phyloP scores from a whole-genome alignment of 2,113 vertebrate genomes.

The Mobula birostris region DNA sequence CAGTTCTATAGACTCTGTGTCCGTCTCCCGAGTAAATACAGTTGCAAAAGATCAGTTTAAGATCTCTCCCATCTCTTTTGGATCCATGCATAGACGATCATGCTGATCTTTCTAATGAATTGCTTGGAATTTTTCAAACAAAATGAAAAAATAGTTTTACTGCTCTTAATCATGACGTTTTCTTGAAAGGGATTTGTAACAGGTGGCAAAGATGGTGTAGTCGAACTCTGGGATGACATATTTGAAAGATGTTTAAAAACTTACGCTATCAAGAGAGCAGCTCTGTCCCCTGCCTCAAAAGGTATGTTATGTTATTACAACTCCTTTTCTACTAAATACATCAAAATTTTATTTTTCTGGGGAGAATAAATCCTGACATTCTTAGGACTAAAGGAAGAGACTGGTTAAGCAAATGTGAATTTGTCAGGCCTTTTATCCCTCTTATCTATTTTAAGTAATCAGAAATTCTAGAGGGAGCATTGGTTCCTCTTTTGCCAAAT shows the following conservation, averaged over 20 bases:
- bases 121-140: not conserved
- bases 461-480: not conserved
- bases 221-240: conserved; percentile 97
- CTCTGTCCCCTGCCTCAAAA: conserved; percentile 85
- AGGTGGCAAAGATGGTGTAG: conserved; percentile 90
- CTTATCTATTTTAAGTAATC: not conserved
- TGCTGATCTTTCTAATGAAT: not conserved
- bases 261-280: conserved; percentile 88
- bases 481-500: not conserved
- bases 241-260: conserved; percentile 96
- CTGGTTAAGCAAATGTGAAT: not conserved
- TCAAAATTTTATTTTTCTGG: not conserved
- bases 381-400: not conserved
- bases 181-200: conserved; percentile 83
- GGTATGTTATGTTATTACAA: conserved; percentile 55
- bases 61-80: too few relatives aligned
- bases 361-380: not conserved
- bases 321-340: not conserved
- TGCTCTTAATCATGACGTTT: conserved; percentile 19
- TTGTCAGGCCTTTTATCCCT: not conserved
- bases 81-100: too few relatives aligned
- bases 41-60: too few relatives aligned
- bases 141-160: not conserved
- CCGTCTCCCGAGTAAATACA: too few relatives aligned
- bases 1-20: too few relatives aligned